phyloP scores from a whole-genome alignment of 2,797 vertebrate genomes.

The Gouania willdenowi region DNA sequence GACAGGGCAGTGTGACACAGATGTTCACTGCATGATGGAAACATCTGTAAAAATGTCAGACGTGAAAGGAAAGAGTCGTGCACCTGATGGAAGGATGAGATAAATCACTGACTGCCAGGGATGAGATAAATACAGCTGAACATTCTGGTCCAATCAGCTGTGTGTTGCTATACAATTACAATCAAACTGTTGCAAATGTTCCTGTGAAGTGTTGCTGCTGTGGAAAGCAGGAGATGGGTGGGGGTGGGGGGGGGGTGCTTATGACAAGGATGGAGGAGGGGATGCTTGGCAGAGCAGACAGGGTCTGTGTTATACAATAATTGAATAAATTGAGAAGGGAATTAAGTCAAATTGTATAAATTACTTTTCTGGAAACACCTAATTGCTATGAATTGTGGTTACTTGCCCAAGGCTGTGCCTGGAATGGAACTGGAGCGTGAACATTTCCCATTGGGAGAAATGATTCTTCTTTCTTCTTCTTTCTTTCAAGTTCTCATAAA shows the following conservation, averaged over 20 bases:
- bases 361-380: constrained; percentile 50
- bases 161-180: too few species aligned
- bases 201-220: constrained; percentile 22
- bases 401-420: constrained; percentile 33
- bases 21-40: too few species aligned
- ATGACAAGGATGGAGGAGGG: not conserved
- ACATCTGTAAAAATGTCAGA: too few species aligned
- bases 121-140: too few species aligned
- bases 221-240: constrained; percentile 7
- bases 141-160: too few species aligned
- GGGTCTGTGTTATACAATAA: constrained; percentile 38
- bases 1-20: too few species aligned
- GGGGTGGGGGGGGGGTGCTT: not conserved
- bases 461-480: constrained; percentile 8
- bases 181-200: constrained; percentile 33
- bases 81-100: too few species aligned
- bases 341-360: constrained; percentile 54
- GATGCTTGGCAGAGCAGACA: not conserved
- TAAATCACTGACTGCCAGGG: too few species aligned
- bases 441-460: constrained; percentile 4
- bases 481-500: not conserved
- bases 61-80: too few species aligned
- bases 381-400: constrained; percentile 49
- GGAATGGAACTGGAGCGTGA: constrained; percentile 21
- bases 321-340: constrained; percentile 48